Percentiles rank a stretch among this genome's conserved stretches.
Evolutionary conservation across 2,113 vertebrate genomes (phyloP).

Genomic region (Siphamia tubifer): DNA sequence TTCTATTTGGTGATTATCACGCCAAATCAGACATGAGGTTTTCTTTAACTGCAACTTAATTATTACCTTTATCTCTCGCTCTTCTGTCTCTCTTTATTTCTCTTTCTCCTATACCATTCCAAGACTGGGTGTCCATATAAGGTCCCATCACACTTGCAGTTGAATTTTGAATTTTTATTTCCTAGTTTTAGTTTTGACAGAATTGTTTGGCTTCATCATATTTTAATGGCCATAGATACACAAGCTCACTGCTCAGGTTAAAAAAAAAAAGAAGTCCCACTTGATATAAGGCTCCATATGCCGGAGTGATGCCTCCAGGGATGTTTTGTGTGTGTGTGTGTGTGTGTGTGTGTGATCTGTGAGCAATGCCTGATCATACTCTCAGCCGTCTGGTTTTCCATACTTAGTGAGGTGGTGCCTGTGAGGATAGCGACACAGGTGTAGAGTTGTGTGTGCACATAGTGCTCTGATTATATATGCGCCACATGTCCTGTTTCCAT

Average conservation of each 20-base stretch:
- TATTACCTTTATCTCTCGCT: background rate
- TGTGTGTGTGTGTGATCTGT: conserved; percentile 21
- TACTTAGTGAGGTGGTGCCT: conserved; percentile 8
- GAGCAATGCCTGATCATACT: background rate
- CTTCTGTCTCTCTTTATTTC: background rate
- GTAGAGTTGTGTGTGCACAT: conserved; percentile 15
- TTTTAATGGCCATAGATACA: conserved; percentile 47
- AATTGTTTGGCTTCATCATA: conserved; percentile 50
- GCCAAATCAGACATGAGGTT: conserved; percentile 23
- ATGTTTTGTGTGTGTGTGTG: no score
- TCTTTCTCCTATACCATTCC: conserved; percentile 6
- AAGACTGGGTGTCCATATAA: conserved; percentile 24
- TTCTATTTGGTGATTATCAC: conserved; percentile 31
- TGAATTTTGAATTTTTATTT: conserved; percentile 36
- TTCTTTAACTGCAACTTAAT: conserved; percentile 1
- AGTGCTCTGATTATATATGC: conserved; percentile 28
- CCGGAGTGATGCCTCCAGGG: conserved; percentile 23
- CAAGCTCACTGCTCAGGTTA: conserved; percentile 1
- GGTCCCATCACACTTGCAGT: conserved; percentile 27
- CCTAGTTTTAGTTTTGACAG: conserved; percentile 41
- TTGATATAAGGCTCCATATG: conserved; percentile 62
- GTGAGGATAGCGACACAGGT: conserved; percentile 38
- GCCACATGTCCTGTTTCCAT: conserved; percentile 60
- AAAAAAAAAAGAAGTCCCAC: conserved; percentile 15
- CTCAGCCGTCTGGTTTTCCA: conserved; percentile 11